Evolutionary conservation across 2,888 invertebrate species (phyloP).

Genomic region (Sphaeridia pumilis): DNA sequence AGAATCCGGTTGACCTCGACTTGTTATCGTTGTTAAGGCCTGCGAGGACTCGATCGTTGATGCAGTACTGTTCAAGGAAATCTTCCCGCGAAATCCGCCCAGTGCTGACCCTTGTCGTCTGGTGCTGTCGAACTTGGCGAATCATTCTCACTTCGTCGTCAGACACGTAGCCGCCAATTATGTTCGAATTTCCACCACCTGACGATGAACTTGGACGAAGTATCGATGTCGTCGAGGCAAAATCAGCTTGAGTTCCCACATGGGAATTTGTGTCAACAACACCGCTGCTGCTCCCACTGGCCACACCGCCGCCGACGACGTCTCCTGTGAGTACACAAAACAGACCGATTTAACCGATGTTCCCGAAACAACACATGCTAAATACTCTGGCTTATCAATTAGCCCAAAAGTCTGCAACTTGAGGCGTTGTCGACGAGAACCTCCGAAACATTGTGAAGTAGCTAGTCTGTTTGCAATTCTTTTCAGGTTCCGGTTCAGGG

Average conservation of each 20-base stretch:
- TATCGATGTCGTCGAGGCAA: conserved; percentile 1
- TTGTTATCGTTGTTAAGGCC: conserved; percentile 52
- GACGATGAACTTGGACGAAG: neutral
- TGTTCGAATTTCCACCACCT: conserved; percentile 6
- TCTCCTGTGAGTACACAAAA: neutral
- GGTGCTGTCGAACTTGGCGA: conserved; percentile 8
- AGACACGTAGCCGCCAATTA: conserved; percentile 23
- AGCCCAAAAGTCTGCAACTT: too few relatives aligned
- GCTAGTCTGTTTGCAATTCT: too few relatives aligned
- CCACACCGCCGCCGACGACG: neutral
- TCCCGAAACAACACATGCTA: too few relatives aligned
- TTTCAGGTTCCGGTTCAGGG: too few relatives aligned
- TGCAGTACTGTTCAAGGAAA: conserved; percentile 88
- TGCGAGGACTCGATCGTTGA: conserved; percentile 77
- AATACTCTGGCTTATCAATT: too few relatives aligned
- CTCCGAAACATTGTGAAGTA: too few relatives aligned
- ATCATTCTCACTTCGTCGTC: conserved; percentile 22
- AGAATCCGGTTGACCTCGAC: conserved; percentile 51
- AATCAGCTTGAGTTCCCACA: conserved; percentile 13
- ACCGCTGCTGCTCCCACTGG: conserved; percentile 1
- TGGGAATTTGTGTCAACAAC: conserved; percentile 9
- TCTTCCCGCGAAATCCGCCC: conserved; percentile 67
- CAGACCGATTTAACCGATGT: too few relatives aligned
- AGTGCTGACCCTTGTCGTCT: conserved; percentile 19
- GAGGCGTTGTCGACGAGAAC: too few relatives aligned